Percentiles rank a stretch among this genome's conserved stretches.
phyloP scores from a whole-genome alignment of 2,888 invertebrate species.

The Netelia fuscicornis region DNA sequence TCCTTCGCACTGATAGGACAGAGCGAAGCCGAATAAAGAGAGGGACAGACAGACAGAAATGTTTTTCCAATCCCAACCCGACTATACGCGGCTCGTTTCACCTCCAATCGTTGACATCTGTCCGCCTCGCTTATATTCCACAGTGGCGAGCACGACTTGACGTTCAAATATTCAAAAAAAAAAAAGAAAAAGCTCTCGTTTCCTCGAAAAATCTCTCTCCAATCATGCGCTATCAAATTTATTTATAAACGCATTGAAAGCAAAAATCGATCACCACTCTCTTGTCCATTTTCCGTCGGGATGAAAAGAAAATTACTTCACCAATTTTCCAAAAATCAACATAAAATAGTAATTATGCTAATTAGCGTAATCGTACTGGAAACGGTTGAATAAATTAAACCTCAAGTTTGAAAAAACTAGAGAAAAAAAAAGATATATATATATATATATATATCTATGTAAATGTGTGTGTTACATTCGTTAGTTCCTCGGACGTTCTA shows the following conservation, averaged over 20 bases:
- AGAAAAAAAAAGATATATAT: neutral
- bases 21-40: neutral
- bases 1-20: constrained; percentile 17
- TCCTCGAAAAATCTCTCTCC: neutral
- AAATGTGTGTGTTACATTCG: neutral
- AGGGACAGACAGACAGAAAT: constrained; percentile 3
- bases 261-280: neutral
- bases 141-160: constrained; percentile 38
- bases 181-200: no score
- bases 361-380: neutral
- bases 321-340: neutral
- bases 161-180: constrained; percentile 14
- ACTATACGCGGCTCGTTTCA: constrained; percentile 14
- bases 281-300: neutral
- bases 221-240: neutral
- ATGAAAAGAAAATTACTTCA: neutral
- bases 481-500: constrained; percentile 18
- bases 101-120: constrained; percentile 47
- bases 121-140: constrained; percentile 42
- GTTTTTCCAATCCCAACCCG: constrained; percentile 44
- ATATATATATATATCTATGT: neutral
- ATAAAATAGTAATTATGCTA: neutral
- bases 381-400: neutral
- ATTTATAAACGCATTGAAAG: neutral
- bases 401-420: neutral